Evolutionary conservation across 2,797 vertebrate species (phyloP), one percentile per base, ranked within the genome.

Genomic region (Halcyon chelicuti): DNA sequence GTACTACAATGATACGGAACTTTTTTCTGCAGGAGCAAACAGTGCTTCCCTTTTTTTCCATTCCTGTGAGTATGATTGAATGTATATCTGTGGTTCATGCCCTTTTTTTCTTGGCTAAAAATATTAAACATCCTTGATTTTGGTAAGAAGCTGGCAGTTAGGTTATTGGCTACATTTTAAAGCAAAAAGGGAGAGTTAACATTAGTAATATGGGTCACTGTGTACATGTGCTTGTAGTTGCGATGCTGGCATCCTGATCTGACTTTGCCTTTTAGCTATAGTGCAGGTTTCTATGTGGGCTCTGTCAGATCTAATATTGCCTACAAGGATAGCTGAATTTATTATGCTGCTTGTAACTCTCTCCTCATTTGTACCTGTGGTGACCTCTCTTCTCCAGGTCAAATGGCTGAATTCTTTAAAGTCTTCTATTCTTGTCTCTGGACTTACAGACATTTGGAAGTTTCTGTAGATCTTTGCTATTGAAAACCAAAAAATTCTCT

Each of bases 221-320:
- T 70, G 61, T 55, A 25, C 39, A 12, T 47, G 49, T 54, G 44
- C 39, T 65, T 72, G 63, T 28, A 65, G 61, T 49, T 71, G 73
- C 86, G 89, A 9, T 62, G 39, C 88, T 83, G 90, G 61, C 76
- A 72, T 95, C 91, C 88, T 88, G 86, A 92, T 91, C 70, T 90
- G 58, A 82, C 84, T 86, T 86, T 92, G 90, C 95, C 94, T 97
- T 88, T 94, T 67, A 93, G 97, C 96, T 82, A 88, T 70, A 86
- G 87, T 85, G 63, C 79, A 76, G 57, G 84, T 81, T 94, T 93
- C 70, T 90, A 0, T 58, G 85, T 88, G 84, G 89, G 89, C 68
- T 92, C 71, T 96, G 95, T 97, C 95, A 93, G 71, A 92, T 95
- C 94, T 86, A 92, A 97, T 97, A 91, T 55, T 67, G 65, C 91